Base-by-base conservation (phyloP, 2,888 invertebrate species). In the Brachylomia viminalis region DNA sequence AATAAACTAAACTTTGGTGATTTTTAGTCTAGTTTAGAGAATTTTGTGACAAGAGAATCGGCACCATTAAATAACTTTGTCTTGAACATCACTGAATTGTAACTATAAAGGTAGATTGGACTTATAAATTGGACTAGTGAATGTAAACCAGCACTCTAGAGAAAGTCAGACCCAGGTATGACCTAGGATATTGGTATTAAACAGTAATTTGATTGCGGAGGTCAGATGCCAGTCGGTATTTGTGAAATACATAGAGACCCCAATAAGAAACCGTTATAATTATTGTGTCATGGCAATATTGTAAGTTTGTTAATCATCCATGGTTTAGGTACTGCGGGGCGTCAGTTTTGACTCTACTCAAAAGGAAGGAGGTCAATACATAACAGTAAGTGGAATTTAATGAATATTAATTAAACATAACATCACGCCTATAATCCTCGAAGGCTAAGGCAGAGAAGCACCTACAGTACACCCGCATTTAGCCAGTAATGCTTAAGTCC, bases 161-260 rank as follows among this genome's bases (percentile, higher is more conserved):
- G 75, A 75, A 75, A 62, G 75, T 54, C 38, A 17, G 73, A 20
- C 13, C 7, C 27, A 2, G n/a, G 7, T 49, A 23, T 73, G 42
- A 52, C 42, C 38, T 73, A 20, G 17, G 23, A 72, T 30, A 23
- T 52, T 11, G 8, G 6, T 20, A 59, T 10, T 13, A 42, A n/a
- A 7, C 1, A 10, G 27, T 73, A n/a, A 52, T n/a, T n/a, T 0
- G 30, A 74, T 33, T 27, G 5, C 2, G 17, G 2, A 75, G 47
- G 76, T 75, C 54, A 75, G 47, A 23, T 27, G 45, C 54, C 27
- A 47, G 27, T 27, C 6, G 27, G 23, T n/a, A 17, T 11, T 17
- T 13, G 8, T 38, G 11, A 13, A 58, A 58, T 11, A 27, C 1
- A 42, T 2, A 27, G 13, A 27, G 33, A 38, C 20, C 27, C 20